Percentiles rank a stretch among this genome's conserved stretches.
phyloP scores from a whole-genome alignment of 2,888 invertebrate genomes.

The Lamellibrachia satsuma region DNA sequence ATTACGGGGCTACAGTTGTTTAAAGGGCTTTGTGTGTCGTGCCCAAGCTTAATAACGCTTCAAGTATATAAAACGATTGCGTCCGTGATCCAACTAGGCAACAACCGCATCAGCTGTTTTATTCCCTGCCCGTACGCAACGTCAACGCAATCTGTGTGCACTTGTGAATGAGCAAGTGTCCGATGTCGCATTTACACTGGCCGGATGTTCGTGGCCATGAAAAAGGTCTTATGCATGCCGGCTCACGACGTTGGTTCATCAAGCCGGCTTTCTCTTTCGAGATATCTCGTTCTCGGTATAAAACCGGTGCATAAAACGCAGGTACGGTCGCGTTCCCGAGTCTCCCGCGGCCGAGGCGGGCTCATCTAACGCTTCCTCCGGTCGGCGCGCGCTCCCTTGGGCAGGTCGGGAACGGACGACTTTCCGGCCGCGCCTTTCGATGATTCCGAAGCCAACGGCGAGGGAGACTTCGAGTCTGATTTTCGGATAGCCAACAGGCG shows the following conservation, averaged over 20 bases:
- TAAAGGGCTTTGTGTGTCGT: not conserved
- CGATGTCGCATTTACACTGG: not conserved
- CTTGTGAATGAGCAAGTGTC: not conserved
- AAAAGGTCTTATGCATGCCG: not conserved
- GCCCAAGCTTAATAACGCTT: not conserved
- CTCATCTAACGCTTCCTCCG: not conserved
- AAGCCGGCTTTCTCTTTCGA: not conserved
- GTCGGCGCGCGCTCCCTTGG: not conserved
- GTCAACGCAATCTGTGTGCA: too few relatives aligned
- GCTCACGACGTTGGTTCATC: not conserved
- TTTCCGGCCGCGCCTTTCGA: not conserved
- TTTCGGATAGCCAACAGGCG: constrained; percentile 17
- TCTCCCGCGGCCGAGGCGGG: not conserved
- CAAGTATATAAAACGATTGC: not conserved
- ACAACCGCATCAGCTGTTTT: not conserved
- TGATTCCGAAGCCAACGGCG: not conserved
- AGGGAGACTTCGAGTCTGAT: constrained; percentile 3
- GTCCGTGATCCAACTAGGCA: not conserved
- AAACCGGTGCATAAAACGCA: not conserved
- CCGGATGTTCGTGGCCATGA: not conserved
- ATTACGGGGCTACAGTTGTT: not conserved
- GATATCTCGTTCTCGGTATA: not conserved
- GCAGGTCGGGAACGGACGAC: not conserved
- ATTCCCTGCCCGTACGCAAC: too few relatives aligned
- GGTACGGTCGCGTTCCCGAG: not conserved